phyloP scores from a whole-genome alignment of 1,140 invertebrate species.

The Maniola jurtina region DNA sequence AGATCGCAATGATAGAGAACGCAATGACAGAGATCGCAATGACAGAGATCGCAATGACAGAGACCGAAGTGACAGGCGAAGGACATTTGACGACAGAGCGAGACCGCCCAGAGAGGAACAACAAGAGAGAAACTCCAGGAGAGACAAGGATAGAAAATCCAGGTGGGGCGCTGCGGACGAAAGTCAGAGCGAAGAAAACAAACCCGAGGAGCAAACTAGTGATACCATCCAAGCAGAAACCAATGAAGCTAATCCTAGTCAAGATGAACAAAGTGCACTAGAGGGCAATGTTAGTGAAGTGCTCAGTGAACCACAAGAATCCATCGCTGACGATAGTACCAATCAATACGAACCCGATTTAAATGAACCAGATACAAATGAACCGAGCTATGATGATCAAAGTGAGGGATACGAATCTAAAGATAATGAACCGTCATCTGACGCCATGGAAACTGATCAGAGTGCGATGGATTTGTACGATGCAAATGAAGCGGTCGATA shows the following conservation, averaged over 20 bases:
- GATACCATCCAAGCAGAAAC: slow-evolving; percentile 10
- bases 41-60: slow-evolving; percentile 36
- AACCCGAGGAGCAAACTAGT: slow-evolving; percentile 10
- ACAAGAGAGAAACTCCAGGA: slow-evolving; percentile 40
- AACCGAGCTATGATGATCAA: slow-evolving; percentile 10
- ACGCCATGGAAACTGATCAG: slow-evolving; percentile 13
- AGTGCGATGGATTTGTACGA: slow-evolving; percentile 49
- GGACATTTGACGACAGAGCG: slow-evolving; percentile 36
- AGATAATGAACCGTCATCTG: not conserved
- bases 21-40: too few species aligned
- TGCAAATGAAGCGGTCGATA: slow-evolving; percentile 49
- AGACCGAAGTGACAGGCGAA: slow-evolving; percentile 43
- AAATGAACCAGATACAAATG: slow-evolving; percentile 20
- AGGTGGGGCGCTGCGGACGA: slow-evolving; percentile 69
- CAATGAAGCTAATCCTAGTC: slow-evolving; percentile 31
- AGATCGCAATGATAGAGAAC: slow-evolving; percentile 27
- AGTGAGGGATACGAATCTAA: slow-evolving; percentile 10
- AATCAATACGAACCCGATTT: slow-evolving; percentile 11
- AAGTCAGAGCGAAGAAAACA: slow-evolving; percentile 28
- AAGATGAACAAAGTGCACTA: slow-evolving; percentile 39
- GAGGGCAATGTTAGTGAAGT: slow-evolving; percentile 25
- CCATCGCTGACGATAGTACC: not conserved
- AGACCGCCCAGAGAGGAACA: slow-evolving; percentile 25
- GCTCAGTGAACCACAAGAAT: slow-evolving; percentile 22
- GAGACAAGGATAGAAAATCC: slow-evolving; percentile 69